Evolutionary conservation across 1,140 invertebrate genomes (phyloP), one percentile per base, ranked within the genome.

Genomic region (Drosophila ohnishii): DNA sequence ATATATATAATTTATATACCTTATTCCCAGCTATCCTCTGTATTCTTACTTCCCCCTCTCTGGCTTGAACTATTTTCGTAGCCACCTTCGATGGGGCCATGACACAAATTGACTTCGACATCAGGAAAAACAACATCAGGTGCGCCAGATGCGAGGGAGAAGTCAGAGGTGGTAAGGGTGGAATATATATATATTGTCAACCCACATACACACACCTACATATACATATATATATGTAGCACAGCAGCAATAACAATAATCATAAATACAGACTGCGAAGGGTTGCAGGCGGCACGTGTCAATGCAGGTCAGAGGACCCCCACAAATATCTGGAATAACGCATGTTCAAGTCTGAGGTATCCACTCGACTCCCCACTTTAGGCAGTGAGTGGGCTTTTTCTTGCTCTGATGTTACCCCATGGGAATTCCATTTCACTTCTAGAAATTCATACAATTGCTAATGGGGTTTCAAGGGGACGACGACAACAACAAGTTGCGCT

Each of bases 31-130:
- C n/a, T 4, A 5, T 25, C 16, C 13, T 10, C 5, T 6, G 3
- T 1, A 8, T 25, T 40, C 19, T 8, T 19, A 13, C 10, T 48
- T 22, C 3, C 10, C 47, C 22, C 5, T 11, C n/a, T 6, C 16
- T 30, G 35, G 25, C 45, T 30, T 40, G 25, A 42, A 66, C 65
- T 66, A 69, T 65, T 69, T 51, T 13, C 6, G 65, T 44, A 44
- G 32, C 47, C 37, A 19, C 45, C 45, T 64, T 66, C 47, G 22
- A 34, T 47, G 64, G 51, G 34, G 51, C 40, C 66, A 25, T 85
- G 78, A 77, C 73, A 74, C 74, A 86, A 81, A 86, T 86, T 85
- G 74, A 77, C 78, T 80, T 71, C 58, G 71, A 75, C 64, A 73
- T 60, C 45, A 47, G 69, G 55, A 50, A 64, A 69, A 48, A 61